phyloP scores from a whole-genome alignment of 2,797 vertebrate genomes.

The Lepus townsendii region DNA sequence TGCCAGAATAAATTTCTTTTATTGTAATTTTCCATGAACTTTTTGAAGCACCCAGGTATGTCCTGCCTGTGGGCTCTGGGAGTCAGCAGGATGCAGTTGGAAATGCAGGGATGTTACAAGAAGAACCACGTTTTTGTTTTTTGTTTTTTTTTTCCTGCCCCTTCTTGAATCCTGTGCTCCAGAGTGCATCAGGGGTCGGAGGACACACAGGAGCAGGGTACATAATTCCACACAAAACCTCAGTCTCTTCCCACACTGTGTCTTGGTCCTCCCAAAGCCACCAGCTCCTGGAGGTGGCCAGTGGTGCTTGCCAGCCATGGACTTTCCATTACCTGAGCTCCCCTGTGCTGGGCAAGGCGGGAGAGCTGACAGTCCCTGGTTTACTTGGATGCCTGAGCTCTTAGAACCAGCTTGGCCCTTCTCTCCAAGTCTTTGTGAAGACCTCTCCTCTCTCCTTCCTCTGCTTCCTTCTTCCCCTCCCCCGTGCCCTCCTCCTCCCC shows the following conservation, averaged over 20 bases:
- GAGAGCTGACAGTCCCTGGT: accelerated
- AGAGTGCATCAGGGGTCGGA: conserved; percentile 34
- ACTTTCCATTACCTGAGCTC: not conserved
- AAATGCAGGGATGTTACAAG: not conserved
- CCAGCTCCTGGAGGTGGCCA: no score
- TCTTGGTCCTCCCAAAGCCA: not conserved
- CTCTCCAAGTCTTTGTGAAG: not conserved
- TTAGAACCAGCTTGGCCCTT: accelerated
- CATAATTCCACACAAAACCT: no score
- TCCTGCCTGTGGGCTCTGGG: not conserved
- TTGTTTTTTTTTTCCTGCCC: no score
- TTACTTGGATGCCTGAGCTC: not conserved
- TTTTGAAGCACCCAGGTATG: no score
- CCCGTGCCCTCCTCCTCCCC: no score
- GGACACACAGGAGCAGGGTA: not conserved
- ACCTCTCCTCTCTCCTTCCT: not conserved
- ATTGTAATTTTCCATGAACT: no score
- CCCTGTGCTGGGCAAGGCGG: not conserved
- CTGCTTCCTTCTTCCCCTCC: no score
- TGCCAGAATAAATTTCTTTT: no score
- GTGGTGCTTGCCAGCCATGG: not conserved
- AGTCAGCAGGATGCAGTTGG: no score
- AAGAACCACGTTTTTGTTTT: not conserved
- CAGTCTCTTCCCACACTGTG: accelerated
- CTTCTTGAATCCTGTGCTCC: not conserved